These are phyloP conservation scores for Cantharis rufa DNA, from an alignment of 2,888 invertebrate genomes.

Conservation along the genomic window DNA sequence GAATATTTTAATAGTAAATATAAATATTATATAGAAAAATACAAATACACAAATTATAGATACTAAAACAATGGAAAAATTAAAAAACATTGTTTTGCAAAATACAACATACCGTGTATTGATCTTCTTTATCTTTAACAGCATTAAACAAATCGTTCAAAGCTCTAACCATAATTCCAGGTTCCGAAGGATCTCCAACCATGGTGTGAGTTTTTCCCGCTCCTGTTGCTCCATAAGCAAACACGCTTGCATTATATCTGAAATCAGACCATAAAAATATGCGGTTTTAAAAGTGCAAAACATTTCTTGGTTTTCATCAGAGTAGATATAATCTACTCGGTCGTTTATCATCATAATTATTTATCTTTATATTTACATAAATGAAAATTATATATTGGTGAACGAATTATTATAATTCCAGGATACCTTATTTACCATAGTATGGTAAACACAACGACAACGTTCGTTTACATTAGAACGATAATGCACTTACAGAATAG, in stretches of 20 bases:
- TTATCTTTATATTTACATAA: background rate
- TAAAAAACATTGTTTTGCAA: background rate
- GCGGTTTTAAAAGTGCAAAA: too few relatives aligned
- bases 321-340: too few relatives aligned
- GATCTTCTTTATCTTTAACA: constrained; percentile 65
- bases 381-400: background rate
- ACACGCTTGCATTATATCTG: constrained; percentile 94
- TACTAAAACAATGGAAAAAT: background rate
- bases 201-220: constrained; percentile 93
- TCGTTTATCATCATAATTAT: background rate
- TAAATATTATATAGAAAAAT: background rate
- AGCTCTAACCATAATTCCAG: constrained; percentile 87
- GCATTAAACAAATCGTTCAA: constrained; percentile 80
- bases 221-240: constrained; percentile 93
- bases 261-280: constrained; percentile 31
- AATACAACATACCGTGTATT: constrained; percentile 62
- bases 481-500: background rate
- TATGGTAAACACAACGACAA: background rate
- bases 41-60: background rate
- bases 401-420: background rate
- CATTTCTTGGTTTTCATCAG: too few relatives aligned
- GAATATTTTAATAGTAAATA: background rate
- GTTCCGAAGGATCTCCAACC: constrained; percentile 70
- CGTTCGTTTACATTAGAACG: background rate
- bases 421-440: background rate